Conservation (phyloP, 2,113 vertebrate species). For the Eleginops maclovinus region DNA sequence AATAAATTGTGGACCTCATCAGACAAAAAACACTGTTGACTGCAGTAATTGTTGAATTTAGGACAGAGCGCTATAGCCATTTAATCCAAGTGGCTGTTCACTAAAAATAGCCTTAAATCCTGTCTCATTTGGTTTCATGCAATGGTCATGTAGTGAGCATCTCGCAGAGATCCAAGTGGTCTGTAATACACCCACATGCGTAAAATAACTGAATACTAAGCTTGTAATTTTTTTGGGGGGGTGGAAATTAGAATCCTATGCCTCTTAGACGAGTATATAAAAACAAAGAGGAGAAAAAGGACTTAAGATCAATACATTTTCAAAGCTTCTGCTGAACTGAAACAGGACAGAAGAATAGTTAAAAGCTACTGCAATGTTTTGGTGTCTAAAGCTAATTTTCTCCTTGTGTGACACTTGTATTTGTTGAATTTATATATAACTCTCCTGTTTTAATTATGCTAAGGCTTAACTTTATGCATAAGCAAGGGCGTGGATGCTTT, state of each 20-base stretch:
- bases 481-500: too few species aligned
- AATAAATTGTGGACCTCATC: conserved; percentile 27
- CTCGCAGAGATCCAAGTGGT: conserved; percentile 26
- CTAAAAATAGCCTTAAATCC: conserved; percentile 70
- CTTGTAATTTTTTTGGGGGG: too few species aligned
- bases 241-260: too few species aligned
- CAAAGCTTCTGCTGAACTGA: not conserved
- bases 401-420: too few species aligned
- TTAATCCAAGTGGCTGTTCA: conserved; percentile 59
- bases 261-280: too few species aligned
- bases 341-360: not conserved
- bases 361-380: too few species aligned
- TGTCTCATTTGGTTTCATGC: conserved; percentile 56
- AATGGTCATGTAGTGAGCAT: conserved; percentile 37
- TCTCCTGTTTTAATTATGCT: too few species aligned
- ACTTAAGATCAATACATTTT: not conserved
- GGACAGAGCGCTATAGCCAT: conserved; percentile 52
- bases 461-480: too few species aligned
- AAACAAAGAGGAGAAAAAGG: too few species aligned
- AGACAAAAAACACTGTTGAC: conserved; percentile 43
- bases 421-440: too few species aligned
- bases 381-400: too few species aligned
- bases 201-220: too few species aligned
- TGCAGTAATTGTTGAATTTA: conserved; percentile 68
- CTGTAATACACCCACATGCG: conserved; percentile 9